Percentiles rank a stretch among this genome's conserved stretches.
Conservation (phyloP, 2,113 vertebrate species). For the Vulpes vulpes region DNA sequence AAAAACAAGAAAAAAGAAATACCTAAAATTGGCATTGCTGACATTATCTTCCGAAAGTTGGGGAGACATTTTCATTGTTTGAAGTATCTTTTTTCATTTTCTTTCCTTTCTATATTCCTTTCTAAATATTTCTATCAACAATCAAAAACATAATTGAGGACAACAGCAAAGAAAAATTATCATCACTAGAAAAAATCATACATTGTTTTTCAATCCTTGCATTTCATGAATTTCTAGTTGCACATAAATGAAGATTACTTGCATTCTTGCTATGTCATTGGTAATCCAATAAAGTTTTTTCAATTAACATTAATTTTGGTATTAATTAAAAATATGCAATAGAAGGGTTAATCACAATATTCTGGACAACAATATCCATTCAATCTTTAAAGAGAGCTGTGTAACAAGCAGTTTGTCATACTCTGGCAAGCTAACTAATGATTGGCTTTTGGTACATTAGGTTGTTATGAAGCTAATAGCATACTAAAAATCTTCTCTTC, state of each 20-base stretch:
- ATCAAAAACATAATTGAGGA: neutral
- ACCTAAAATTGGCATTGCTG: neutral
- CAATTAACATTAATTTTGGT: constrained; percentile 60
- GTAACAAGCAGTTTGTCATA: constrained; percentile 78
- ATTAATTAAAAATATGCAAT: constrained; percentile 55
- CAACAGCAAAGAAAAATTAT: neutral
- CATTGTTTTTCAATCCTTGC: neutral
- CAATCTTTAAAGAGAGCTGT: constrained; percentile 69
- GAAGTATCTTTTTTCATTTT: neutral
- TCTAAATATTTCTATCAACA: constrained; percentile 10
- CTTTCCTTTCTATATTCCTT: neutral
- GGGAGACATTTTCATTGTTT: neutral
- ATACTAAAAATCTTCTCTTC: constrained; percentile 84
- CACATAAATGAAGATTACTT: neutral
- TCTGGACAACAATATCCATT: constrained; percentile 73
- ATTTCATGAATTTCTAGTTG: neutral
- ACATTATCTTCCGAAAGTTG: neutral
- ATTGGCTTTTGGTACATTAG: constrained; percentile 83
- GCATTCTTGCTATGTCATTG: neutral
- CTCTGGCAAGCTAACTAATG: constrained; percentile 83
- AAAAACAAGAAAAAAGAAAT: neutral
- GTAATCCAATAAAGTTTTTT: constrained; percentile 64
- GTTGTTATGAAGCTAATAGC: constrained; percentile 87
- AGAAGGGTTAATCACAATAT: constrained; percentile 76
- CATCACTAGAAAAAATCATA: neutral